phyloP scores from a whole-genome alignment of 2,797 vertebrate genomes.

The Coregonus sp. region DNA sequence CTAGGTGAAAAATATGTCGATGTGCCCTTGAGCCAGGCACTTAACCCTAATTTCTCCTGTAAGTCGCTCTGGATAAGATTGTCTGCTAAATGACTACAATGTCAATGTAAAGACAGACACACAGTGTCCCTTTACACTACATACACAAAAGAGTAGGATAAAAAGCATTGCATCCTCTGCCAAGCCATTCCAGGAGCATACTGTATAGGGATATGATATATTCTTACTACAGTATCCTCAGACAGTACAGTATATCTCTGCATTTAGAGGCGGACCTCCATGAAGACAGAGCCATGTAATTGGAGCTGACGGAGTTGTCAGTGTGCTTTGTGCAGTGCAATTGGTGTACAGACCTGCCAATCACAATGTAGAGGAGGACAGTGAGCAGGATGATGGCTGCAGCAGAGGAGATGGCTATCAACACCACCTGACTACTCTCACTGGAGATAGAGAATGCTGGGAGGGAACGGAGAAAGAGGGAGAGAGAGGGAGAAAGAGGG shows the following conservation, averaged over 20 bases:
- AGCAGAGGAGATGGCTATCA: constrained; percentile 93
- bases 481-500: neutral
- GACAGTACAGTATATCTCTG: too few relatives aligned
- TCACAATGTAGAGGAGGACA: constrained; percentile 89
- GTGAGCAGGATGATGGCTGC: constrained; percentile 94
- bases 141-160: neutral
- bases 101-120: constrained; percentile 33
- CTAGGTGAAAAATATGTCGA: too few relatives aligned
- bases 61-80: too few relatives aligned
- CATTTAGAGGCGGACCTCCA: too few relatives aligned
- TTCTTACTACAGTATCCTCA: too few relatives aligned
- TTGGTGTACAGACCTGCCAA: constrained; percentile 84
- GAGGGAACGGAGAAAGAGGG: constrained; percentile 30
- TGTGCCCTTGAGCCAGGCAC: too few relatives aligned
- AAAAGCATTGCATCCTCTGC: too few relatives aligned
- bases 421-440: constrained; percentile 93
- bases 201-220: too few relatives aligned
- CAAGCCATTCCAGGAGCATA: too few relatives aligned
- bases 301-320: constrained; percentile 16
- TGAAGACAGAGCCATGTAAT: constrained; percentile 14
- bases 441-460: constrained; percentile 97
- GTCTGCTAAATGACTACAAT: too few relatives aligned
- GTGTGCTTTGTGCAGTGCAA: neutral
- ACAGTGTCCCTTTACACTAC: constrained; percentile 11
- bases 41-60: too few relatives aligned